These are phyloP conservation scores for Lycorma delicatula DNA, from an alignment of 1,140 invertebrate species.

Conservation along the genomic window DNA sequence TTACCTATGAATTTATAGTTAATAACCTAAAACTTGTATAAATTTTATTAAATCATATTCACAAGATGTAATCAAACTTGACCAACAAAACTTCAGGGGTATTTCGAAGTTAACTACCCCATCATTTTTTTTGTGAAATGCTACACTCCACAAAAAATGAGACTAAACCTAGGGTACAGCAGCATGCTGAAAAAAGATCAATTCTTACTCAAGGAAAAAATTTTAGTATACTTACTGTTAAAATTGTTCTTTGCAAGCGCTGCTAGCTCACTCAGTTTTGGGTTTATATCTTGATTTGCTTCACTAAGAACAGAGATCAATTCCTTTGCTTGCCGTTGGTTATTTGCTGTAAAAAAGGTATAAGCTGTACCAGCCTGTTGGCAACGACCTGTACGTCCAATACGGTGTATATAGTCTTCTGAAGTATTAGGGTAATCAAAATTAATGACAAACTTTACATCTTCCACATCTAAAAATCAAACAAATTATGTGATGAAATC, in stretches of 20 bases:
- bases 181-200: not conserved
- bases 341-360: constrained; percentile 93
- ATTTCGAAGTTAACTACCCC: no score
- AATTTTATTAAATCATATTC: no score
- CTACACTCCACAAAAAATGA: constrained; percentile 2
- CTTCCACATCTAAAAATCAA: constrained; percentile 99
- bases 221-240: constrained; percentile 19
- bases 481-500: no score
- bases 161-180: not conserved
- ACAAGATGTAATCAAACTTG: no score
- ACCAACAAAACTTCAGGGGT: no score
- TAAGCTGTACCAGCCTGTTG: constrained; percentile 96
- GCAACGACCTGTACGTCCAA: constrained; percentile 92
- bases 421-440: constrained; percentile 98
- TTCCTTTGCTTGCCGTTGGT: constrained; percentile 87
- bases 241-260: constrained; percentile 25
- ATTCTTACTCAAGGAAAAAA: no score
- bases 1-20: no score
- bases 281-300: constrained; percentile 87
- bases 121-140: not conserved
- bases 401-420: constrained; percentile 99
- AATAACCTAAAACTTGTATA: no score
- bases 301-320: constrained; percentile 86
- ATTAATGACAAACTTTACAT: constrained; percentile 99
- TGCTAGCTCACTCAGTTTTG: constrained; percentile 55